These are phyloP conservation scores for Drosophila pandora DNA, from an alignment of 1,140 invertebrate species.

Conservation along the genomic window DNA sequence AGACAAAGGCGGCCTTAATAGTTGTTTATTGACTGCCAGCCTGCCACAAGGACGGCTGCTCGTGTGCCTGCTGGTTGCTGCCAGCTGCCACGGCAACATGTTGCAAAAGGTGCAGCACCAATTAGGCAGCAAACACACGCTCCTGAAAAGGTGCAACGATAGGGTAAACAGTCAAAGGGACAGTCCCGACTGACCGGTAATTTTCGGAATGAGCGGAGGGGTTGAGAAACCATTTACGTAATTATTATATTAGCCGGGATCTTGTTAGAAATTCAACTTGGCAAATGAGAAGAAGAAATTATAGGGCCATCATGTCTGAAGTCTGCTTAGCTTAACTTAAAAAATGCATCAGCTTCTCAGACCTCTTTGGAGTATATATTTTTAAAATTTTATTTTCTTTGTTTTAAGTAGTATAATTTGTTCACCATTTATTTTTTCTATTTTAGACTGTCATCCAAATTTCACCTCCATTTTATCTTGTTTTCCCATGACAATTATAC, in stretches of 20 bases:
- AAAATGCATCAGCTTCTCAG: not conserved
- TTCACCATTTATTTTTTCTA: not conserved
- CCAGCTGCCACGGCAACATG: slow-evolving; percentile 58
- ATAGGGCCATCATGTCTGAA: not conserved
- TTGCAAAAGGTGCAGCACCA: slow-evolving; percentile 49
- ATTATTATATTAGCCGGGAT: slow-evolving; percentile 28
- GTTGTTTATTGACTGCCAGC: slow-evolving; percentile 67
- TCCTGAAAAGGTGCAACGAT: slow-evolving; percentile 45
- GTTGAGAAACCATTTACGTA: slow-evolving; percentile 30
- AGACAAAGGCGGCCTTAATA: slow-evolving; percentile 60
- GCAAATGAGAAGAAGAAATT: not conserved
- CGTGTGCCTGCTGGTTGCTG: slow-evolving; percentile 10
- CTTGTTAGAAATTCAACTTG: slow-evolving; percentile 1
- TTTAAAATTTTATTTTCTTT: not conserved
- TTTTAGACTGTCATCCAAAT: slow-evolving; percentile 7
- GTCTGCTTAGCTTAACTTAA: not conserved
- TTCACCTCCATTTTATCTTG: slow-evolving; percentile 12
- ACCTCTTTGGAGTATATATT: not conserved
- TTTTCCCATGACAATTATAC: slow-evolving; percentile 43
- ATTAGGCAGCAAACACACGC: slow-evolving; percentile 37
- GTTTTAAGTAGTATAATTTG: not conserved
- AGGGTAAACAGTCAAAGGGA: slow-evolving; percentile 19
- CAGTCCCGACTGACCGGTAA: slow-evolving; percentile 27
- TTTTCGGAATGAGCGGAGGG: slow-evolving; percentile 28
- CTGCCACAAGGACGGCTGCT: slow-evolving; percentile 39